Evolutionary conservation across 2,888 invertebrate genomes (phyloP).

Genomic region (Acanthosepion lycidas): DNA sequence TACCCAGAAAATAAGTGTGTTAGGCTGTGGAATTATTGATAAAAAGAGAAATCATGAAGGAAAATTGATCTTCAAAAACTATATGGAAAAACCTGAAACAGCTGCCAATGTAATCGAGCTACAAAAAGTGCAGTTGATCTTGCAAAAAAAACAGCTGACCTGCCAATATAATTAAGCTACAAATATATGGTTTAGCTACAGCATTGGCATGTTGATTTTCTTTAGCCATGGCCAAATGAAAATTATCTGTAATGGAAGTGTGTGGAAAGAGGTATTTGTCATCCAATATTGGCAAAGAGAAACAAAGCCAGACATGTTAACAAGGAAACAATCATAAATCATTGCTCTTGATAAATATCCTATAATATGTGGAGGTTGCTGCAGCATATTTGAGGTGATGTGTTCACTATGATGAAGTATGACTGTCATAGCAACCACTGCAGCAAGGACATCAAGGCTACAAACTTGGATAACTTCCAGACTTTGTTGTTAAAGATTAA

Average conservation of each 20-base stretch:
- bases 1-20: too few relatives aligned
- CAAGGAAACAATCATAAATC: background rate
- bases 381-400: background rate
- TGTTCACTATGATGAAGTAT: background rate
- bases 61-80: background rate
- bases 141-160: background rate
- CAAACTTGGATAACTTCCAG: background rate
- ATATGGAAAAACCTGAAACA: background rate
- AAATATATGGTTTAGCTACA: background rate
- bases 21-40: too few relatives aligned
- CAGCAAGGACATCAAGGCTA: background rate
- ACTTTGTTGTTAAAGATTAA: background rate
- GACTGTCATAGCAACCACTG: conserved; percentile 33
- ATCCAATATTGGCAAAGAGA: background rate
- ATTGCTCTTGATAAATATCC: background rate
- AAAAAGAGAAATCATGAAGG: background rate
- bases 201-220: background rate
- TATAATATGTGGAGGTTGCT: background rate
- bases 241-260: background rate
- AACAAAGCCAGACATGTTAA: background rate
- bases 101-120: background rate
- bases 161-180: background rate
- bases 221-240: background rate
- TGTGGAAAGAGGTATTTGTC: background rate
- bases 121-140: background rate